These are phyloP conservation scores for Crocodylus rhombifer DNA, from an alignment of 2,797 vertebrate species.

Conservation along the genomic window DNA sequence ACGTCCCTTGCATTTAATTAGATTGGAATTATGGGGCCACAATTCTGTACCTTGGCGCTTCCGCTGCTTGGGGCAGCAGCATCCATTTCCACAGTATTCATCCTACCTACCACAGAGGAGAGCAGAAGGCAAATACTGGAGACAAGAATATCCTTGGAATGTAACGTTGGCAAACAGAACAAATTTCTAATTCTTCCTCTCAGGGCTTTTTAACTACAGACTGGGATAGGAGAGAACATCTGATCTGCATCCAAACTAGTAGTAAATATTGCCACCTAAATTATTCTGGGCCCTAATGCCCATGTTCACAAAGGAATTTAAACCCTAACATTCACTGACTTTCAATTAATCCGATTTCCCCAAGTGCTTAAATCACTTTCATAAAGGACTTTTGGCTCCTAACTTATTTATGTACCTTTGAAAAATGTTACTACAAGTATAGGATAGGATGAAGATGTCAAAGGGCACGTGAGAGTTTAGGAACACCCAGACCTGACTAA, in stretches of 20 bases:
- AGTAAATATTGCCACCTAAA: neutral
- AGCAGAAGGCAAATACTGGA: neutral
- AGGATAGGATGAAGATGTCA: neutral
- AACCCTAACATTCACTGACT: neutral
- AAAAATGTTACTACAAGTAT: neutral
- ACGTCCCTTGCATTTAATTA: neutral
- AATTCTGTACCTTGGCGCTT: neutral
- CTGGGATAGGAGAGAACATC: neutral
- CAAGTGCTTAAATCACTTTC: neutral
- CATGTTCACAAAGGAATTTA: neutral
- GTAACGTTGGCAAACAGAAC: neutral
- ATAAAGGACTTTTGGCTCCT: accelerated
- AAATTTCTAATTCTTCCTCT: neutral
- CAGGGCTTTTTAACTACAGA: neutral
- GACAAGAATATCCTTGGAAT: neutral
- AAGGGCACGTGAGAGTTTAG: neutral
- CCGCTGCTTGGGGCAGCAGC: too few relatives aligned
- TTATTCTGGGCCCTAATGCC: neutral
- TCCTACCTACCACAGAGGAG: too few relatives aligned
- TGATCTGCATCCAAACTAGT: accelerated
- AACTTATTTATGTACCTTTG: accelerated
- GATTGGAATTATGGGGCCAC: neutral
- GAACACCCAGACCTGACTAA: neutral
- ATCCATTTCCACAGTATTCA: too few relatives aligned
- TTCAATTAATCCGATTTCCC: neutral